Evolutionary conservation across 1,140 invertebrate species (phyloP).

Genomic region (Brachionus koreanus): DNA sequence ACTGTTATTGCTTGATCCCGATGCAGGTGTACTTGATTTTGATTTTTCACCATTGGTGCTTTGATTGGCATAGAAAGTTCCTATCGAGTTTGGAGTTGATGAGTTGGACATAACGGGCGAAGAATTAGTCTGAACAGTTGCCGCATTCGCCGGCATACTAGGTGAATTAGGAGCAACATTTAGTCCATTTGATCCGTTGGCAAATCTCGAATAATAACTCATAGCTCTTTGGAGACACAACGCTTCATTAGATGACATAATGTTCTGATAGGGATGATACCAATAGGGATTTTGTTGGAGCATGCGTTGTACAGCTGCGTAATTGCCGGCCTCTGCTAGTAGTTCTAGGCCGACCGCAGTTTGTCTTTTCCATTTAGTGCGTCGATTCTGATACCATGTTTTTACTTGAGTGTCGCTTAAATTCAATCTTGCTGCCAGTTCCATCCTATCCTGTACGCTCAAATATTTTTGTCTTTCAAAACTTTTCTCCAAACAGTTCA

Average conservation of each 20-base stretch:
- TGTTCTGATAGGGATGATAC: slow-evolving; percentile 48
- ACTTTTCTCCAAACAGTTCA: slow-evolving; percentile 88
- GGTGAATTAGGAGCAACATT: neutral
- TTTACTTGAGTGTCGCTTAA: slow-evolving; percentile 98
- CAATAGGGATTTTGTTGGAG: slow-evolving; percentile 72
- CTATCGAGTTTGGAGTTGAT: neutral
- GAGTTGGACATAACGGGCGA: neutral
- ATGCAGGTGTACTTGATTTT: neutral
- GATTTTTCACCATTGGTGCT: slow-evolving; percentile 11
- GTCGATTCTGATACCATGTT: slow-evolving; percentile 98
- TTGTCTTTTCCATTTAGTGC: slow-evolving; percentile 99
- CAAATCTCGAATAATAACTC: slow-evolving; percentile 18
- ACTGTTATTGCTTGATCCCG: slow-evolving; percentile 36
- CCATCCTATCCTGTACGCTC: slow-evolving; percentile 95
- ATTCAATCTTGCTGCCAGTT: slow-evolving; percentile 88
- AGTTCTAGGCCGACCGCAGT: slow-evolving; percentile 92
- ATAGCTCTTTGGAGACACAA: slow-evolving; percentile 36
- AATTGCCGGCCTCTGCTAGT: slow-evolving; percentile 90
- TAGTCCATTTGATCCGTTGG: slow-evolving; percentile 6
- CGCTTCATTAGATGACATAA: slow-evolving; percentile 41
- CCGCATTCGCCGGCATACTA: neutral
- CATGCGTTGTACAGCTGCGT: slow-evolving; percentile 87
- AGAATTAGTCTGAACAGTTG: neutral
- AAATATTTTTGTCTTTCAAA: slow-evolving; percentile 98
- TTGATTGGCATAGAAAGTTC: neutral